phyloP scores from a whole-genome alignment of 2,888 invertebrate genomes.

The Lordiphosa andalusiaca region DNA sequence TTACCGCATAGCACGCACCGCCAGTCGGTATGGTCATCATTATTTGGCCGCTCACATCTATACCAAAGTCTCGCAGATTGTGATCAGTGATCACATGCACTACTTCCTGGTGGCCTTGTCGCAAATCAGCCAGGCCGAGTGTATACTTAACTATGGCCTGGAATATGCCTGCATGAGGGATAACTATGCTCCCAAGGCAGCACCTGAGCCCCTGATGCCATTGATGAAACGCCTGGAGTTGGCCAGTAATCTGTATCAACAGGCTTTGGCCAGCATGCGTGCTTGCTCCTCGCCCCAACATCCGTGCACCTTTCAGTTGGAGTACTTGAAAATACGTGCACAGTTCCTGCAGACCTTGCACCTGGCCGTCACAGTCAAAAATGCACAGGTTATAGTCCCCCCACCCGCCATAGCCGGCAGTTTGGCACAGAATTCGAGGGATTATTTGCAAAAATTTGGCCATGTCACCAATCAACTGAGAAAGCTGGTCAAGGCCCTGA shows the following conservation, averaged over 20 bases:
- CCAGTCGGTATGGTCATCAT: conserved; percentile 91
- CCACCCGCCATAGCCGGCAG: conserved; percentile 95
- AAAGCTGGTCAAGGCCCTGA: conserved; percentile 87
- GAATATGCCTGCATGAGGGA: conserved; percentile 80
- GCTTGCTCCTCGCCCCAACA: conserved; percentile 81
- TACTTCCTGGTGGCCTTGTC: conserved; percentile 93
- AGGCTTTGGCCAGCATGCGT: conserved; percentile 82
- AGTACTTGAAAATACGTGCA: conserved; percentile 88
- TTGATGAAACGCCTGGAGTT: conserved; percentile 81
- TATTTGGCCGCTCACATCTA: conserved; percentile 85
- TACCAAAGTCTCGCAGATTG: conserved; percentile 84
- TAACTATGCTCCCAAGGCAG: conserved; percentile 72
- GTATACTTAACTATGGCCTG: conserved; percentile 82
- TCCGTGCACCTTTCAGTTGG: conserved; percentile 85
- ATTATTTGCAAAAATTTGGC: conserved; percentile 89
- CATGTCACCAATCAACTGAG: conserved; percentile 89
- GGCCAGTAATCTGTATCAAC: conserved; percentile 84
- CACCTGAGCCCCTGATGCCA: conserved; percentile 76
- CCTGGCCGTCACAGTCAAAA: conserved; percentile 79
- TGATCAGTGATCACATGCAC: conserved; percentile 92
- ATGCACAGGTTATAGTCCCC: conserved; percentile 89
- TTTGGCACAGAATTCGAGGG: conserved; percentile 88
- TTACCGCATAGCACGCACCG: conserved; percentile 92
- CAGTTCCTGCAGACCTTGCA: conserved; percentile 85
- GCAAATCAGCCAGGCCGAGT: conserved; percentile 88